These are phyloP conservation scores for Rhinoraja longicauda DNA, from an alignment of 2,797 vertebrate species.

Conservation along the genomic window DNA sequence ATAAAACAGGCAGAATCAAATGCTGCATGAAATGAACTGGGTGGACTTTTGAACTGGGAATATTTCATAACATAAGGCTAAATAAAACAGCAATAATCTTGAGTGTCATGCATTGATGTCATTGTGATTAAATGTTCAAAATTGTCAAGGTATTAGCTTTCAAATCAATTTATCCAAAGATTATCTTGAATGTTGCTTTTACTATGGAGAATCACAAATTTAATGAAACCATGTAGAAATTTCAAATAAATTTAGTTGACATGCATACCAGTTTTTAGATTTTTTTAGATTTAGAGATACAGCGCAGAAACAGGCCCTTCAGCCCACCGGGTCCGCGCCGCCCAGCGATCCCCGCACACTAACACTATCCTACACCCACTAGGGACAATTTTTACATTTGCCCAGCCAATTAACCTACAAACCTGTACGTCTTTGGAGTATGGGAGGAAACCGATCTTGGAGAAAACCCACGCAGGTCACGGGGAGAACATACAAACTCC, in stretches of 20 bases:
- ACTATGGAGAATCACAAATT: neutral
- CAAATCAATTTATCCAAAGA: neutral
- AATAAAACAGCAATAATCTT: neutral
- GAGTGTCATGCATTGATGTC: neutral
- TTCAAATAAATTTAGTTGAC: slow-evolving; percentile 1
- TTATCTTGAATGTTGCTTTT: neutral
- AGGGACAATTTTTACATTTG: too few relatives aligned
- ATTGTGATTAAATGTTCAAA: neutral
- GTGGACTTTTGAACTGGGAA: neutral
- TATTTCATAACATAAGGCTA: neutral
- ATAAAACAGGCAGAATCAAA: slow-evolving; percentile 35
- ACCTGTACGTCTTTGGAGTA: too few relatives aligned
- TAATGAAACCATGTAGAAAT: neutral
- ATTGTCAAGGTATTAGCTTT: neutral
- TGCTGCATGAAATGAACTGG: neutral
- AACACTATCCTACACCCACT: too few relatives aligned
- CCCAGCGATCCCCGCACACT: too few relatives aligned
- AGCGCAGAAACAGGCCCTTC: too few relatives aligned
- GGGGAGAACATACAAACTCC: too few relatives aligned
- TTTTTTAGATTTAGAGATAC: too few relatives aligned
- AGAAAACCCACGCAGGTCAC: too few relatives aligned
- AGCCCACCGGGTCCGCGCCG: too few relatives aligned
- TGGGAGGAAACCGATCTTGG: too few relatives aligned
- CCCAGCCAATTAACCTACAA: too few relatives aligned
- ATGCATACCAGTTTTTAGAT: neutral